phyloP scores from a whole-genome alignment of 2,113 vertebrate genomes.

The Shinisaurus crocodilurus region DNA sequence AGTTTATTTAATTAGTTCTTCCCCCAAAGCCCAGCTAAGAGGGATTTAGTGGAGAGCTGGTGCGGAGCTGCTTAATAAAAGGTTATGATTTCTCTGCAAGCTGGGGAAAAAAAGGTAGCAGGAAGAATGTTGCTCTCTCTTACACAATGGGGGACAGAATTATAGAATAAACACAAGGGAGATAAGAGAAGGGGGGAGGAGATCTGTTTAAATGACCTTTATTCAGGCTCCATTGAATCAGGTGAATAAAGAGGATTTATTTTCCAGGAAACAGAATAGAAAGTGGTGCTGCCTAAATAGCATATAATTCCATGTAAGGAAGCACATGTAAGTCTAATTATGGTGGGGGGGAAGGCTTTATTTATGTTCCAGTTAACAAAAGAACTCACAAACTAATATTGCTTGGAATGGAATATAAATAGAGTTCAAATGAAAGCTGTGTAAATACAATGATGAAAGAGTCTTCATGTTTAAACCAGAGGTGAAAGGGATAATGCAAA shows the following conservation, averaged over 20 bases:
- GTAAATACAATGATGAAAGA: constrained; percentile 57
- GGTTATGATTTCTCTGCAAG: constrained; percentile 63
- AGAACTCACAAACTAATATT: constrained; percentile 31
- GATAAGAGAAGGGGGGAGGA: constrained; percentile 66
- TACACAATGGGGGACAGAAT: constrained; percentile 68
- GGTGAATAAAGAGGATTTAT: constrained; percentile 76
- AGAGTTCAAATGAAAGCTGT: constrained; percentile 59
- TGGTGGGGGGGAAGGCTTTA: constrained; percentile 48
- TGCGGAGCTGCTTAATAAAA: constrained; percentile 73
- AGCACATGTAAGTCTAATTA: constrained; percentile 60
- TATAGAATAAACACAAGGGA: constrained; percentile 63
- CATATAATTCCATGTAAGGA: constrained; percentile 46
- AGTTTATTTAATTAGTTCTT: constrained; percentile 60
- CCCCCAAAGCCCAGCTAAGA: constrained; percentile 50
- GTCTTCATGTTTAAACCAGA: constrained; percentile 28
- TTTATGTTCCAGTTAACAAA: constrained; percentile 65
- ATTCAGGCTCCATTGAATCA: constrained; percentile 72
- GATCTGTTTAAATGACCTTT: constrained; percentile 77
- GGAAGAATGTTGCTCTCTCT: constrained; percentile 60
- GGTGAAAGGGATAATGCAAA: constrained; percentile 28
- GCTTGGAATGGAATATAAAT: constrained; percentile 40
- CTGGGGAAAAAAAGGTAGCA: constrained; percentile 48
- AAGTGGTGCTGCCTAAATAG: constrained; percentile 67
- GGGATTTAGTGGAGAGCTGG: constrained; percentile 64
- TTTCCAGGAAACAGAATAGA: constrained; percentile 61